Evolutionary conservation across 1,140 invertebrate species (phyloP), one percentile per base, ranked within the genome.

Genomic region (Formica exsecta): DNA sequence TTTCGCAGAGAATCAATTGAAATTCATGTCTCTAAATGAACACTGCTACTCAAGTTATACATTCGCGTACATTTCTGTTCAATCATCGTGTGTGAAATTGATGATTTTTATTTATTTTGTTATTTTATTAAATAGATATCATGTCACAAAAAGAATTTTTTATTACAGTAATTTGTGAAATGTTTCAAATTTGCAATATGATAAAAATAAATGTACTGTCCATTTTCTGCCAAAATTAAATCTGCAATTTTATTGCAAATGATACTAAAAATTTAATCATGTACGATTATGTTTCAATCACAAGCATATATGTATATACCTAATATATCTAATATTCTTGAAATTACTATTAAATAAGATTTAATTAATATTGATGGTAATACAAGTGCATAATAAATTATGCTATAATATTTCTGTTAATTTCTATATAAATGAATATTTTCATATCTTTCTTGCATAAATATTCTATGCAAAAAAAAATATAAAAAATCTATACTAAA

Each of bases 1-100:
- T 74, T 61, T 38, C 38, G 22, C n/a, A 38, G 25, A 38, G 68
- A 83, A 73, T 62, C 79, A 74, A 83, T 83, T 83, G 79, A 44
- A 61, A 83, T 83, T 71, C 68, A 59, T 80, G 77, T 74, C 68
- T 73, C 13, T 25, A 83, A 83, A 83, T 81, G 79, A 81, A 74
- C 41, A 74, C 51, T 83, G 41, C 22, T 36, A 71, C 65, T 41
- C 48, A 32, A 71, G 22, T 41, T 36, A 32, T 71, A 79, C 44
- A 36, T 29, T 70, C 61, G n/a, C n/a, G 48, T 25, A 9, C 22
- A 19, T n/a, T 25, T n/a, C 32, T 6, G 32, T 38, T 66, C 57
- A 36, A 38, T 70, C 51, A 4, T 4, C 36, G 16, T 44, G 9
- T 7, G 3, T 66, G 25, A 51, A 11, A 7, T 48, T 13, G n/a